phyloP scores from a whole-genome alignment of 2,113 vertebrate species.

The Catagonus wagneri region DNA sequence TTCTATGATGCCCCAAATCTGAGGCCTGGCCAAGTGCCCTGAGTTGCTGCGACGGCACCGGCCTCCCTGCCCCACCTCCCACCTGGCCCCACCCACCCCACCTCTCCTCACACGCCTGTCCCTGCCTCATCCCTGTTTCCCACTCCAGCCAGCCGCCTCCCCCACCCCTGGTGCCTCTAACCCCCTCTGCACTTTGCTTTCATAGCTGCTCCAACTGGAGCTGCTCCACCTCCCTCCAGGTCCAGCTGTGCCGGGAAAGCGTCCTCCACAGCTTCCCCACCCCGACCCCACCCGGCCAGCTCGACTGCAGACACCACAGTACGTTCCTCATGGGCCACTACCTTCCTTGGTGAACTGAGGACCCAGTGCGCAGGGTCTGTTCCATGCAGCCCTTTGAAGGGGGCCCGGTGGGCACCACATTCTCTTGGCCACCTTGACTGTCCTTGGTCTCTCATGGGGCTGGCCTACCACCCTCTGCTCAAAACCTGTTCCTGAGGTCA shows the following conservation, averaged over 20 bases:
- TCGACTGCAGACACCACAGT: not conserved
- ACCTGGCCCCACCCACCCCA: not conserved
- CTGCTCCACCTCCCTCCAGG: not conserved
- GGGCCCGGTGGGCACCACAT: not conserved
- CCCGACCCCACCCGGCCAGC: not conserved
- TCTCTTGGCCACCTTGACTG: not conserved
- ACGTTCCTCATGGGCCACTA: fast-evolving
- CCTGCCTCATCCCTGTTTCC: not conserved
- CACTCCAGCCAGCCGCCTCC: not conserved
- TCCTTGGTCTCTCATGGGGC: not conserved
- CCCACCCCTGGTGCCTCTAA: fast-evolving
- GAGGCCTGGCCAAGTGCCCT: not conserved
- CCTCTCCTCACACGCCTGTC: not conserved
- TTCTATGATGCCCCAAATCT: not conserved
- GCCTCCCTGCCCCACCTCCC: too few relatives aligned
- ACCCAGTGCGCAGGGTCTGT: too few relatives aligned
- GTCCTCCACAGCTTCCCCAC: too few relatives aligned
- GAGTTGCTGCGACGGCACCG: not conserved
- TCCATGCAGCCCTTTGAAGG: not conserved
- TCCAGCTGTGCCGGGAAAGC: not conserved
- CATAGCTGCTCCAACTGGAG: not conserved
- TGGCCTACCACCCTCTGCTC: not conserved
- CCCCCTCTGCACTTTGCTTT: fast-evolving
- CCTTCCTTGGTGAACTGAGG: not conserved
- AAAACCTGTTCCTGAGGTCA: not conserved